phyloP scores from a whole-genome alignment of 2,888 invertebrate genomes.

The Caenorhabditis panamensis region DNA sequence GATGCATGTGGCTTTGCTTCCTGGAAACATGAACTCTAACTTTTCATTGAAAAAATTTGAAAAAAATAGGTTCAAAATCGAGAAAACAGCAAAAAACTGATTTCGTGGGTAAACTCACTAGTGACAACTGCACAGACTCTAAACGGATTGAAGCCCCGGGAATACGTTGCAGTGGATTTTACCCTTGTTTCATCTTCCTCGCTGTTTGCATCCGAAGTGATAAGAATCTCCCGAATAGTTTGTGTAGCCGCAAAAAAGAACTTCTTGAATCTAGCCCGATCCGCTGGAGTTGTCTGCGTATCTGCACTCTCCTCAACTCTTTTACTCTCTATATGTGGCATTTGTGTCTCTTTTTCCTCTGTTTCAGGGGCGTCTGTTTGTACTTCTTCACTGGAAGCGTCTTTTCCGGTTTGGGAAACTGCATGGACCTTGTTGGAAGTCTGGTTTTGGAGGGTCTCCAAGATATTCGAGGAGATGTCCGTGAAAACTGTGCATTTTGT shows the following conservation, averaged over 20 bases:
- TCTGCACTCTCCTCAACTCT: slow-evolving; percentile 9
- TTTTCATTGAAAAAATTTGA: no score
- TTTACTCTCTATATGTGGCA: slow-evolving; percentile 48
- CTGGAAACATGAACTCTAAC: no score
- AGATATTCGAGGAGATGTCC: slow-evolving; percentile 58
- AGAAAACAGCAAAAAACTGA: neutral
- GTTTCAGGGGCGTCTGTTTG: slow-evolving; percentile 47
- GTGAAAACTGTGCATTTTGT: slow-evolving; percentile 52
- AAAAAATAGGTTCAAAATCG: neutral
- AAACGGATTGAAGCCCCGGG: slow-evolving; percentile 50
- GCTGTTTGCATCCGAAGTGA: slow-evolving; percentile 28
- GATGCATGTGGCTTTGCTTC: slow-evolving; percentile 44
- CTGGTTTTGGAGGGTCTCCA: slow-evolving; percentile 29
- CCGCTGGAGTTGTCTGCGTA: slow-evolving; percentile 38
- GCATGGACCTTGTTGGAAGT: slow-evolving; percentile 30
- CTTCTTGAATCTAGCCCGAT: slow-evolving; percentile 47
- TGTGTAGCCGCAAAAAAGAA: slow-evolving; percentile 59
- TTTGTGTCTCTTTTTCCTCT: slow-evolving; percentile 55
- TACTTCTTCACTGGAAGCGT: slow-evolving; percentile 45
- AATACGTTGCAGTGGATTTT: slow-evolving; percentile 45
- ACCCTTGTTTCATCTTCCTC: slow-evolving; percentile 56
- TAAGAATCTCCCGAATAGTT: slow-evolving; percentile 56
- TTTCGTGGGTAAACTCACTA: slow-evolving; percentile 37
- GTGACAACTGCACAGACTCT: slow-evolving; percentile 23
- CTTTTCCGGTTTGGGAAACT: slow-evolving; percentile 50